A percentile compares a stretch with the other conserved stretches of the same genome.
Conservation (phyloP, 2,113 vertebrate species). For the Pardalotus punctatus region DNA sequence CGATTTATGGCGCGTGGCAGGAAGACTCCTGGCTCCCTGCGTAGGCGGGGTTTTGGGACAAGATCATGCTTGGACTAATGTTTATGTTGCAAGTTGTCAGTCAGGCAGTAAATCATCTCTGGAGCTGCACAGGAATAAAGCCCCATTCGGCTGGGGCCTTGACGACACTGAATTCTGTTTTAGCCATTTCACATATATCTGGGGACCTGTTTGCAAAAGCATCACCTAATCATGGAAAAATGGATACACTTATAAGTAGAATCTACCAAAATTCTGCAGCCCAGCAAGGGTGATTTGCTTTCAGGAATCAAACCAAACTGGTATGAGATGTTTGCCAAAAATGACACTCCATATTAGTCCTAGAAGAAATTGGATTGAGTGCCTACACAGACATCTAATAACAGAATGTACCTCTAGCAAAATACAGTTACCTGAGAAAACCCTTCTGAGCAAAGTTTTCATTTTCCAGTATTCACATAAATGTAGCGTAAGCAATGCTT, state of each 20-base stretch:
- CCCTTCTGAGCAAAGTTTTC: not conserved
- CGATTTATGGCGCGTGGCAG: slow-evolving; percentile 79
- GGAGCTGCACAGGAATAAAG: not conserved
- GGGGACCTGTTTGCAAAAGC: not conserved
- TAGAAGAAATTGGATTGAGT: not conserved
- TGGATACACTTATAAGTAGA: not conserved
- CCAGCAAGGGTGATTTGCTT: not conserved
- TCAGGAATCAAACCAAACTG: not conserved
- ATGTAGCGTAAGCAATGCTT: not conserved
- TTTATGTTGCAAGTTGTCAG: slow-evolving; percentile 71
- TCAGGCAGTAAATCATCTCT: slow-evolving; percentile 53
- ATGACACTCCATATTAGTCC: not conserved
- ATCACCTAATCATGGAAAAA: not conserved
- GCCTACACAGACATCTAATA: not conserved
- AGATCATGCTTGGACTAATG: slow-evolving; percentile 71
- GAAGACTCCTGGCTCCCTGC: slow-evolving; percentile 67
- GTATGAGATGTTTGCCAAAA: not conserved
- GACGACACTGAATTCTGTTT: not conserved
- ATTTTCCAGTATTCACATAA: not conserved
- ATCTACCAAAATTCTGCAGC: not conserved
- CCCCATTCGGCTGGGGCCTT: not conserved
- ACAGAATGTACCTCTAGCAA: not conserved
- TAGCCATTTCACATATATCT: not conserved
- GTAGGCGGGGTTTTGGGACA: slow-evolving; percentile 66
- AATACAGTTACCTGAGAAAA: not conserved